These are phyloP conservation scores for Notiomystis cincta DNA, from an alignment of 2,113 vertebrate species.

Conservation along the genomic window DNA sequence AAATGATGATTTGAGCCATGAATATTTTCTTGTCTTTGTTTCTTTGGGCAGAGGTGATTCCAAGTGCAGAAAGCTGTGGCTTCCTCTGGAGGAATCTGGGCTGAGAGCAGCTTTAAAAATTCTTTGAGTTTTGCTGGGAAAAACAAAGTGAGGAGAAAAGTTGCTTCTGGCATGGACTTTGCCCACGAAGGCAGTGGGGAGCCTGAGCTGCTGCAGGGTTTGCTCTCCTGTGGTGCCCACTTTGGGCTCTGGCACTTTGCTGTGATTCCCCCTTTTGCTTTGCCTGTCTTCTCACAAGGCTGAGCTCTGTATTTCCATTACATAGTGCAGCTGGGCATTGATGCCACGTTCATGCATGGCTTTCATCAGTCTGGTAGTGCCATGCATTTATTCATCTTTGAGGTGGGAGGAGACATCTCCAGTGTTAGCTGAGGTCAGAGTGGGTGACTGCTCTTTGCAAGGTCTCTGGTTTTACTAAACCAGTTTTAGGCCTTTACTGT, in stretches of 20 bases:
- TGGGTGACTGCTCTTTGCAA: background rate
- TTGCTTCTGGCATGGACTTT: background rate
- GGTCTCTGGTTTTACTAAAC: background rate
- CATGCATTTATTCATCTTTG: background rate
- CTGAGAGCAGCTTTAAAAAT: background rate
- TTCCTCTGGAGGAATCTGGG: background rate
- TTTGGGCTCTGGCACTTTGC: background rate
- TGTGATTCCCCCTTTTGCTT: background rate
- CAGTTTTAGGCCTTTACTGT: background rate
- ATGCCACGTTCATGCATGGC: rapidly evolving
- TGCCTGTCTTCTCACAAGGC: background rate
- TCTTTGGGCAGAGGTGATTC: background rate
- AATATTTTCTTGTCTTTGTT: background rate
- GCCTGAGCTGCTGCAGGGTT: rapidly evolving
- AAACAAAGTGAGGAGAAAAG: background rate
- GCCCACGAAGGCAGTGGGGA: rapidly evolving
- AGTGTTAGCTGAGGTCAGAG: background rate
- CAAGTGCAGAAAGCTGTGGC: background rate
- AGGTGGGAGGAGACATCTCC: background rate
- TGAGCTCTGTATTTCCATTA: background rate
- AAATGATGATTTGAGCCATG: background rate
- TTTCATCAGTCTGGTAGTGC: background rate
- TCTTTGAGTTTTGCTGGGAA: background rate
- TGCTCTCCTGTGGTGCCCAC: rapidly evolving
- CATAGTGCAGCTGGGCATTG: background rate